phyloP scores from a whole-genome alignment of 2,888 invertebrate species.

The Branchipolynoe longqiensis region DNA sequence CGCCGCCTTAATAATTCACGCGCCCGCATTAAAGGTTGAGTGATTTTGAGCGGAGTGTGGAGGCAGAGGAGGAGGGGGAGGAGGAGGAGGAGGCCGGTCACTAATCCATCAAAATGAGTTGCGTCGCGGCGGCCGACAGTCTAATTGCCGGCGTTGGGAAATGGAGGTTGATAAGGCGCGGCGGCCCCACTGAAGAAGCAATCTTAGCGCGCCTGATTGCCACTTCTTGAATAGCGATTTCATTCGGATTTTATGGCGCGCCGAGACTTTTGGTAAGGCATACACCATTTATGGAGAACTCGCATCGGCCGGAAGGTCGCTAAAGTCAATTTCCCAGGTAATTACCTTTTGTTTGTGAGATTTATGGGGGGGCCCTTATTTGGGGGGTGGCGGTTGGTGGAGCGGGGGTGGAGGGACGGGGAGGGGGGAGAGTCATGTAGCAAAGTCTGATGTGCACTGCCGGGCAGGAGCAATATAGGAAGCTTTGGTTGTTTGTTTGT shows the following conservation, averaged over 20 bases:
- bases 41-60: conserved; percentile 39
- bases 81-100: too few species aligned
- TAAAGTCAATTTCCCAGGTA: conserved; percentile 55
- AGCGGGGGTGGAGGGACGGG: too few species aligned
- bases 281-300: conserved; percentile 49
- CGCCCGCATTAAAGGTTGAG: conserved; percentile 49
- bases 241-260: conserved; percentile 53
- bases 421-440: conserved; percentile 13
- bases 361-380: conserved; percentile 50
- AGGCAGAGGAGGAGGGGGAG: conserved; percentile 32
- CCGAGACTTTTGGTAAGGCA: conserved; percentile 56
- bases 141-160: conserved; percentile 46
- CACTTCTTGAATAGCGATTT: conserved; percentile 57
- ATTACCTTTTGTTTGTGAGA: conserved; percentile 56
- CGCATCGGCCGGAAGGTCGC: conserved; percentile 23
- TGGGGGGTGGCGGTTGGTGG: too few species aligned
- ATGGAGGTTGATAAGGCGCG: conserved; percentile 43
- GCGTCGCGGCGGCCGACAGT: conserved; percentile 5
- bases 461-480: conserved; percentile 9
- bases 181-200: conserved; percentile 39
- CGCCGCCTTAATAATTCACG: conserved; percentile 37
- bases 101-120: conserved; percentile 56
- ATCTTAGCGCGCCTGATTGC: conserved; percentile 51
- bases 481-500: too few species aligned
- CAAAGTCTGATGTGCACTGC: conserved; percentile 20